Percentiles rank a stretch among this genome's conserved stretches.
Conservation (phyloP, 1,140 invertebrate genomes). For the Tigriopus japonicus region DNA sequence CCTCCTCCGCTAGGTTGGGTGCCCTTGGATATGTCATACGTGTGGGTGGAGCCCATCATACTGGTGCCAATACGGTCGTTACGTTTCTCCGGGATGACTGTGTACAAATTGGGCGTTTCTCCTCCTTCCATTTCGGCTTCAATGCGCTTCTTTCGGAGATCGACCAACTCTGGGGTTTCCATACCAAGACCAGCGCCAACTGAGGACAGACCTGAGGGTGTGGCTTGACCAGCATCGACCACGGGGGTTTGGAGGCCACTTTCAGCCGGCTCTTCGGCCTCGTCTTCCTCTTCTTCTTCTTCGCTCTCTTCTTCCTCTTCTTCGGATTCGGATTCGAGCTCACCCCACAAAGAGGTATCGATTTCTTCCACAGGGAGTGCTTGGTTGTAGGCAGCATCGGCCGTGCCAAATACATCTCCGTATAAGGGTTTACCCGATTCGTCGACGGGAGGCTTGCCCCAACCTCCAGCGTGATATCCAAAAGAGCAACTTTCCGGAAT, state of each 20-base stretch:
- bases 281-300: constrained; percentile 50
- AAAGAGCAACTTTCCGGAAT: constrained; percentile 93
- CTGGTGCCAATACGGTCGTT: constrained; percentile 69
- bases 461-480: constrained; percentile 96
- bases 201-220: constrained; percentile 84
- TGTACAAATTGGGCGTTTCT: constrained; percentile 76
- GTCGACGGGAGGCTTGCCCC: constrained; percentile 99
- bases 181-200: constrained; percentile 61
- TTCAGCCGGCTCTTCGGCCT: constrained; percentile 30
- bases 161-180: constrained; percentile 95
- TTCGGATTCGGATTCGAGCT: constrained; percentile 87
- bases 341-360: constrained; percentile 86
- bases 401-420: constrained; percentile 85
- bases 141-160: constrained; percentile 88
- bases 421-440: constrained; percentile 92
- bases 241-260: constrained; percentile 38
- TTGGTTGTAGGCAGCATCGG: background rate
- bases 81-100: constrained; percentile 83
- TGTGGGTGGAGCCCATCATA: constrained; percentile 91
- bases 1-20: constrained; percentile 20
- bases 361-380: constrained; percentile 27
- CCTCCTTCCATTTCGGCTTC: constrained; percentile 90
- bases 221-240: constrained; percentile 58
- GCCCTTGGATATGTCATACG: constrained; percentile 58
- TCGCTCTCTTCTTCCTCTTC: constrained; percentile 71